Conservation (phyloP, 2,888 invertebrate species). For the Girardia tigrina region DNA sequence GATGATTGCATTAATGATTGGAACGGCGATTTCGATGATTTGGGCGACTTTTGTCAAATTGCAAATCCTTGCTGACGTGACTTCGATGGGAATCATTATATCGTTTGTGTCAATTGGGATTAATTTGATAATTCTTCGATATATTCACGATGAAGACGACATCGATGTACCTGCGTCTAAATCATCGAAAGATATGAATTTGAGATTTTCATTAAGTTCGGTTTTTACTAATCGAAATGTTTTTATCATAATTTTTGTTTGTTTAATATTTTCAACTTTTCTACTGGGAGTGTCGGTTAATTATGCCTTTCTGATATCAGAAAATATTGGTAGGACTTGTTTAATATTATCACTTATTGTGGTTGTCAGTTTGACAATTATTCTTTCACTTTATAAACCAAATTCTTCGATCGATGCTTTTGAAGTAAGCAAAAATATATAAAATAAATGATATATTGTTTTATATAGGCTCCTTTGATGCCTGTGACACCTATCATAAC, state of each 20-base stretch:
- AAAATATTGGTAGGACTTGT: not conserved
- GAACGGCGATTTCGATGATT: conserved; percentile 7
- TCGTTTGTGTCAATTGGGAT: conserved; percentile 35
- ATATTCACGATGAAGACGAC: conserved; percentile 8
- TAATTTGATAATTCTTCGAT: conserved; percentile 33
- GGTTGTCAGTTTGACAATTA: not conserved
- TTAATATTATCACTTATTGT: not conserved
- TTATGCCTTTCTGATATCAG: not conserved
- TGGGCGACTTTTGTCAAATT: conserved; percentile 36
- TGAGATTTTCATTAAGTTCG: not conserved
- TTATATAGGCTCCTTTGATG: conserved; percentile 33
- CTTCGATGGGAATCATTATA: conserved; percentile 34
- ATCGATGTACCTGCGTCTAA: not conserved
- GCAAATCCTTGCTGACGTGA: conserved; percentile 33
- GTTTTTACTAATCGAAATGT: not conserved
- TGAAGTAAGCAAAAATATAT: conserved; percentile 11
- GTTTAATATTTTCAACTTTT: not conserved
- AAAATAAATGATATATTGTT: not conserved
- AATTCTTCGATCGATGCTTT: not conserved
- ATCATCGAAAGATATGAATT: not conserved
- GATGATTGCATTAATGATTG: conserved; percentile 29
- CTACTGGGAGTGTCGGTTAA: not conserved
- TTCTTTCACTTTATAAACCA: conserved; percentile 29
- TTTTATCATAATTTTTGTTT: not conserved
- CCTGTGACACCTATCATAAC: conserved; percentile 34